A percentile compares a stretch with the other conserved stretches of the same genome.
phyloP scores from a whole-genome alignment of 2,113 vertebrate species.

The Origma solitaria region DNA sequence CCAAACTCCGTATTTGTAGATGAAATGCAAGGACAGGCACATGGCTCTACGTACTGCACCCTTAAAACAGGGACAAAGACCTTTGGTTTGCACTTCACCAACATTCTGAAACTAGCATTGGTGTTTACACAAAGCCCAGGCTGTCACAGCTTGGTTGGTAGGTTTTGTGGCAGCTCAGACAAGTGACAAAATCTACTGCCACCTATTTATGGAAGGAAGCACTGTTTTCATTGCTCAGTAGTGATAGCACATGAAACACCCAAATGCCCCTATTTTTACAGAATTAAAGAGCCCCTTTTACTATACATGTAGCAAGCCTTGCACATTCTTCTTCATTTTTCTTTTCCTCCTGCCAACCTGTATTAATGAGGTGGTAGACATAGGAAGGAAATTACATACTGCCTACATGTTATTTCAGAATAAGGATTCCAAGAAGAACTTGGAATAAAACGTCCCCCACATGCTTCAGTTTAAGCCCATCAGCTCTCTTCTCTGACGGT shows the following conservation, averaged over 20 bases:
- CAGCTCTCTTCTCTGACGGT: background rate
- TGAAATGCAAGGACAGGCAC: background rate
- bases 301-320: background rate
- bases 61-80: background rate
- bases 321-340: background rate
- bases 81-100: background rate
- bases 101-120: background rate
- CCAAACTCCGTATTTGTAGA: background rate
- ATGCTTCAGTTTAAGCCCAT: background rate
- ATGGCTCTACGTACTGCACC: rapidly evolving
- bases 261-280: background rate
- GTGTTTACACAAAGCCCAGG: background rate
- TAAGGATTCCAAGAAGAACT: background rate
- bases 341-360: slow-evolving; percentile 12
- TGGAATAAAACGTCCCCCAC: background rate
- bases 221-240: background rate
- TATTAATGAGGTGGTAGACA: slow-evolving; percentile 32
- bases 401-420: slow-evolving; percentile 30
- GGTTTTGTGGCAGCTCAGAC: background rate
- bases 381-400: slow-evolving; percentile 27
- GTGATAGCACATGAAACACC: background rate
- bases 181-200: background rate
- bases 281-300: background rate
- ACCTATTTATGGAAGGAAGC: background rate
- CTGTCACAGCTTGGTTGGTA: background rate